Conservation (phyloP, 2,888 invertebrate genomes). For the Malacosoma neustria region DNA sequence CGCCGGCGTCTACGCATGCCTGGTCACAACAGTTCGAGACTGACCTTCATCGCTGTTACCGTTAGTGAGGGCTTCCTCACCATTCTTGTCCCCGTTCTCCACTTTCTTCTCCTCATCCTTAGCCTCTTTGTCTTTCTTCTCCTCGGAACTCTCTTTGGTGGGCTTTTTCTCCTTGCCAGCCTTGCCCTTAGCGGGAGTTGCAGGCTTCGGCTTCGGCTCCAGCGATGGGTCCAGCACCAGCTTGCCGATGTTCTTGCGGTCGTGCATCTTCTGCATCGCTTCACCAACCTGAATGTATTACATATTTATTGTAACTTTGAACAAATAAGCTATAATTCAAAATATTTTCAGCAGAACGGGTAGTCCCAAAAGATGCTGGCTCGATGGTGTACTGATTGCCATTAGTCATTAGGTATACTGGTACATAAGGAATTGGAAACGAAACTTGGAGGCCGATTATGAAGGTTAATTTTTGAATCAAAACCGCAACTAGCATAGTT, state of each 20-base stretch:
- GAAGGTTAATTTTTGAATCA: too few relatives aligned
- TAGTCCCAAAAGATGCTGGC: too few relatives aligned
- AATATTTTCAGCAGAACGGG: too few relatives aligned
- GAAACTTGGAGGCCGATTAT: too few relatives aligned
- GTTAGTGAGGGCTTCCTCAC: slow-evolving; percentile 69
- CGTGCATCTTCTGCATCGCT: slow-evolving; percentile 95
- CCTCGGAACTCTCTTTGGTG: slow-evolving; percentile 78
- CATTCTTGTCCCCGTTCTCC: slow-evolving; percentile 65
- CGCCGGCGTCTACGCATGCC: slow-evolving; percentile 29
- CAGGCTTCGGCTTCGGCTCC: slow-evolving; percentile 86
- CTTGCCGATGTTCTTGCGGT: slow-evolving; percentile 93
- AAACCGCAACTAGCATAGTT: too few relatives aligned
- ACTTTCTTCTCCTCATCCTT: slow-evolving; percentile 72
- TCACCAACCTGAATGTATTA: slow-evolving; percentile 90
- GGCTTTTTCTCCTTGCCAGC: slow-evolving; percentile 81
- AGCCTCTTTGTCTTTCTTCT: slow-evolving; percentile 77
- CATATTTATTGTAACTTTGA: too few relatives aligned
- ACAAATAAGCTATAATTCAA: too few relatives aligned
- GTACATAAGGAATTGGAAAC: too few relatives aligned
- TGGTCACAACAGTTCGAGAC: slow-evolving; percentile 53
- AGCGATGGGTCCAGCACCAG: slow-evolving; percentile 87
- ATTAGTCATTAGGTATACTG: too few relatives aligned
- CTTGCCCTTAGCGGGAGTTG: slow-evolving; percentile 85
- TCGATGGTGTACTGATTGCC: too few relatives aligned
- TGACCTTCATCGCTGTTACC: slow-evolving; percentile 73